phyloP scores from a whole-genome alignment of 2,888 invertebrate species.

The Chymomyza caudatula region DNA sequence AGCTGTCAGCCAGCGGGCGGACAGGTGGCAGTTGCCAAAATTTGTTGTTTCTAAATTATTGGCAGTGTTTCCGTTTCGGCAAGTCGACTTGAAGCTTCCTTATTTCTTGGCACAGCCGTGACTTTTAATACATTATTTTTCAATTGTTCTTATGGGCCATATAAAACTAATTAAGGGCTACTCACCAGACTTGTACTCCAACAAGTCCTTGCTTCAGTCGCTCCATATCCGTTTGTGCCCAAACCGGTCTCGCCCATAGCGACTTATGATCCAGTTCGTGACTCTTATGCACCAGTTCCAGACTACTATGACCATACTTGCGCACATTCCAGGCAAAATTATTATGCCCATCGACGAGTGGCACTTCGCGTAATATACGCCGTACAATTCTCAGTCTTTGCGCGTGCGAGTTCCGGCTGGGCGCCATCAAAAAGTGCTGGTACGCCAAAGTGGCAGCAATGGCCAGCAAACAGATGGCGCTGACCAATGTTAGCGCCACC shows the following conservation, averaged over 20 bases:
- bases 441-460: slow-evolving; percentile 75
- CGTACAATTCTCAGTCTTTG: slow-evolving; percentile 78
- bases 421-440: slow-evolving; percentile 76
- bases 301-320: slow-evolving; percentile 91
- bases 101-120: too few species aligned
- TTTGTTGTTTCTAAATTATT: slow-evolving; percentile 68
- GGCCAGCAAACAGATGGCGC: slow-evolving; percentile 73
- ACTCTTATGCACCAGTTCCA: slow-evolving; percentile 78
- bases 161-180: too few species aligned
- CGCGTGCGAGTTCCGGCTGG: slow-evolving; percentile 78
- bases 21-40: slow-evolving; percentile 55
- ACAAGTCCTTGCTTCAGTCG: slow-evolving; percentile 89
- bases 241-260: slow-evolving; percentile 91
- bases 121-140: too few species aligned
- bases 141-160: too few species aligned
- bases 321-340: slow-evolving; percentile 94
- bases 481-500: slow-evolving; percentile 74
- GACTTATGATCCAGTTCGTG: slow-evolving; percentile 79
- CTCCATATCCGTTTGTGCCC: slow-evolving; percentile 96
- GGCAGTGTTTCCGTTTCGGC: slow-evolving; percentile 31
- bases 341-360: slow-evolving; percentile 85
- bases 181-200: slow-evolving; percentile 92
- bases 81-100: background rate
- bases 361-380: slow-evolving; percentile 76
- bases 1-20: slow-evolving; percentile 42